phyloP scores from a whole-genome alignment of 1,140 invertebrate species.

The Leptestheria dahalacensis region DNA sequence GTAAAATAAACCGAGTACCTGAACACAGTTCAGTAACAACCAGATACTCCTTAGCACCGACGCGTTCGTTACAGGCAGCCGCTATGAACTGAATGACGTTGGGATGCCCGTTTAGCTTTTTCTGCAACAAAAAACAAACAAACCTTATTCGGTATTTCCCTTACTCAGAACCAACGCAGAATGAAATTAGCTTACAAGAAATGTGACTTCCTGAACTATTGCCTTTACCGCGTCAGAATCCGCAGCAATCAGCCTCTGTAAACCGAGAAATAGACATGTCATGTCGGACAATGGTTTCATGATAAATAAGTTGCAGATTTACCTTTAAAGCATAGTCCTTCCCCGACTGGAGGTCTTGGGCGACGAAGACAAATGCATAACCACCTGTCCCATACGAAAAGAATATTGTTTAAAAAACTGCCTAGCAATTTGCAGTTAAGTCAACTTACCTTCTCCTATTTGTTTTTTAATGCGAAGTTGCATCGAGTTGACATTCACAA shows the following conservation, averaged over 20 bases:
- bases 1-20: slow-evolving; percentile 25
- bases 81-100: slow-evolving; percentile 37
- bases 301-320: slow-evolving; percentile 17
- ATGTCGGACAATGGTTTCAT: background rate
- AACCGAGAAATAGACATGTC: background rate
- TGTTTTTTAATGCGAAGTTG: slow-evolving; percentile 12
- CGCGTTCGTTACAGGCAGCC: slow-evolving; percentile 33
- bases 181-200: slow-evolving; percentile 31
- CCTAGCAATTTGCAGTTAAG: background rate
- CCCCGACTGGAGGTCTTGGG: slow-evolving; percentile 67
- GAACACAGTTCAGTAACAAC: slow-evolving; percentile 38
- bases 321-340: slow-evolving; percentile 83
- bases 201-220: slow-evolving; percentile 35
- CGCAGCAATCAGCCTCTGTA: slow-evolving; percentile 31
- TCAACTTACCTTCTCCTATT: slow-evolving; percentile 12
- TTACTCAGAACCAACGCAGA: background rate
- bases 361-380: slow-evolving; percentile 85
- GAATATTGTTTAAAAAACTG: background rate
- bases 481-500: slow-evolving; percentile 8
- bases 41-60: slow-evolving; percentile 35
- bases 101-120: slow-evolving; percentile 37
- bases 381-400: slow-evolving; percentile 51
- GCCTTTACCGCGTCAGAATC: slow-evolving; percentile 34
- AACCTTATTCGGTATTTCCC: slow-evolving; percentile 3
- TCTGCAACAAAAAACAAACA: slow-evolving; percentile 23